Evolutionary conservation across 2,888 invertebrate genomes (phyloP).

Genomic region (Endotricha flammealis): DNA sequence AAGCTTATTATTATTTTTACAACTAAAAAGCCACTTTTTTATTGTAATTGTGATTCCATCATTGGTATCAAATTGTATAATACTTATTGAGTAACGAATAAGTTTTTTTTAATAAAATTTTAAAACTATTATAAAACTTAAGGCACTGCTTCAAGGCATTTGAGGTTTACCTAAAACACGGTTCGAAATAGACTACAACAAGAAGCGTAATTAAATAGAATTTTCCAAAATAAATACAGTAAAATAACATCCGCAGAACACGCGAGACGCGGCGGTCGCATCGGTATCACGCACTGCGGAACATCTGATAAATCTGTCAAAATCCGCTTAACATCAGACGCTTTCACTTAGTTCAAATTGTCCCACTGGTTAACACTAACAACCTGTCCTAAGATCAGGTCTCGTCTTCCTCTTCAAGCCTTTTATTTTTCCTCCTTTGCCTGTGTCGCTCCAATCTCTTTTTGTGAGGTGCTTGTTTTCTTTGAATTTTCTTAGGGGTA

Average conservation of each 20-base stretch:
- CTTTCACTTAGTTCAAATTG: slow-evolving; percentile 40
- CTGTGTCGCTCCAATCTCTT: slow-evolving; percentile 50
- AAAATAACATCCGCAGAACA: slow-evolving; percentile 48
- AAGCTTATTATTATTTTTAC: too few species aligned
- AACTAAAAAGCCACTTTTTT: too few species aligned
- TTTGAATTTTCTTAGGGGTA: slow-evolving; percentile 77
- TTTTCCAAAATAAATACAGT: slow-evolving; percentile 46
- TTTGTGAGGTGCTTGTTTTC: slow-evolving; percentile 42
- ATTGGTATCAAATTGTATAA: too few species aligned
- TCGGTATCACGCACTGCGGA: slow-evolving; percentile 37
- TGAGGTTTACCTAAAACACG: background rate
- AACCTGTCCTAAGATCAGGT: slow-evolving; percentile 51
- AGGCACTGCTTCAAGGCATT: slow-evolving; percentile 1
- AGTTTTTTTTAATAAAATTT: too few species aligned
- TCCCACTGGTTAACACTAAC: slow-evolving; percentile 48
- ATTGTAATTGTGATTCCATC: too few species aligned
- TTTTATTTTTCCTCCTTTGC: slow-evolving; percentile 52
- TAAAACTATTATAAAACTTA: too few species aligned
- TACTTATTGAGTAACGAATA: too few species aligned
- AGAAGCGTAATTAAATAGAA: slow-evolving; percentile 58
- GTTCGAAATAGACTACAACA: slow-evolving; percentile 39
- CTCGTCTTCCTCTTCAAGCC: slow-evolving; percentile 51
- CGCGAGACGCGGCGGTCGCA: slow-evolving; percentile 28
- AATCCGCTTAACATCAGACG: background rate
- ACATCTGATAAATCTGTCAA: slow-evolving; percentile 8